Conservation (phyloP, 2,797 vertebrate genomes). For the Pyrocephalus nanus region DNA sequence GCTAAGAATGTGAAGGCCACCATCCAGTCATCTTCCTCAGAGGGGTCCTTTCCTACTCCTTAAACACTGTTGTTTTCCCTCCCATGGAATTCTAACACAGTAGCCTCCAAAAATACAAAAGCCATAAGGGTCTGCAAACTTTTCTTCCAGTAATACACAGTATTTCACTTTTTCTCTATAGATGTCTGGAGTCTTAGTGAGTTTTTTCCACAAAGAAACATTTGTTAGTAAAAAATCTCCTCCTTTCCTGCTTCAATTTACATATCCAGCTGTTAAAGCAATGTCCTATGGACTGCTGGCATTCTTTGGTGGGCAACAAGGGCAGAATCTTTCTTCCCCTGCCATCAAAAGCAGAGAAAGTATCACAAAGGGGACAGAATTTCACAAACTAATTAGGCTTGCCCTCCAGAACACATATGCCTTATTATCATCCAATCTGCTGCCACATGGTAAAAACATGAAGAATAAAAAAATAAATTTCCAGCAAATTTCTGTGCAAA, state of each 20-base stretch:
- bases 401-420: neutral
- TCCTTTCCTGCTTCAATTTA: neutral
- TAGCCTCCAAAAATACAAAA: neutral
- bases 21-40: neutral
- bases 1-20: neutral
- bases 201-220: neutral
- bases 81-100: neutral
- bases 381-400: neutral
- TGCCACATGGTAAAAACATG: neutral
- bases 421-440: neutral
- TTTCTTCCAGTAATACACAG: neutral
- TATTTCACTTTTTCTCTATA: neutral
- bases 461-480: neutral
- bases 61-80: neutral
- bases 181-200: neutral
- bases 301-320: neutral
- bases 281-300: neutral
- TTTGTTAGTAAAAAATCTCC: neutral
- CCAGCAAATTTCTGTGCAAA: neutral
- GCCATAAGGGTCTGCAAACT: neutral
- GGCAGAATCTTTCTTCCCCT: neutral
- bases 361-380: neutral
- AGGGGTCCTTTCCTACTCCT: neutral
- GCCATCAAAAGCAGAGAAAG: neutral
- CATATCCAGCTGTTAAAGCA: neutral